Evolutionary conservation across 2,888 invertebrate genomes (phyloP).

Genomic region (Drosophila testacea): DNA sequence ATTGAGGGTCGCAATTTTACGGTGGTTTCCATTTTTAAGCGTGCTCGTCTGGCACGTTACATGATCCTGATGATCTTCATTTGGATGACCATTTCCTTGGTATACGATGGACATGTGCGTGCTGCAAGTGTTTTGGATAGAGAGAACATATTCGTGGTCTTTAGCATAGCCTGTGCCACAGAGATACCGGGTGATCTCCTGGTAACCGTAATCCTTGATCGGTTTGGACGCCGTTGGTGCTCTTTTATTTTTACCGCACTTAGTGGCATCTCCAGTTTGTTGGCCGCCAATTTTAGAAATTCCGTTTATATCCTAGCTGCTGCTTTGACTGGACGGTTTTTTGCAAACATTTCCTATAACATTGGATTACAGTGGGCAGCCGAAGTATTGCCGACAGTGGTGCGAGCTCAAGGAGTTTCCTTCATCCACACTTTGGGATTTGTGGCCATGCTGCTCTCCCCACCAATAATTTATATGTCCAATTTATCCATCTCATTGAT

Average conservation of each 20-base stretch:
- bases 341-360: conserved; percentile 96
- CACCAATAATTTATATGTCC: conserved; percentile 93
- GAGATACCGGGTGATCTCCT: conserved; percentile 94
- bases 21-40: conserved; percentile 91
- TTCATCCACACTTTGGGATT: conserved; percentile 95
- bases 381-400: conserved; percentile 94
- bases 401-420: conserved; percentile 94
- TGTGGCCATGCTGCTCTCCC: conserved; percentile 92
- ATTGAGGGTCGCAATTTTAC: conserved; percentile 89
- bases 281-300: conserved; percentile 90
- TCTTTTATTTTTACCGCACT: conserved; percentile 92
- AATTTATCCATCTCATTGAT: conserved; percentile 84
- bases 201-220: conserved; percentile 89
- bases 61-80: conserved; percentile 91
- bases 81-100: conserved; percentile 94
- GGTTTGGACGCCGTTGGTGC: conserved; percentile 94
- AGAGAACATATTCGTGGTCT: conserved; percentile 92
- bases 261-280: conserved; percentile 92
- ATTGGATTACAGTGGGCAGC: conserved; percentile 96
- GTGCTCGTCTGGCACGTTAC: conserved; percentile 90
- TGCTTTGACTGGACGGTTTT: conserved; percentile 93
- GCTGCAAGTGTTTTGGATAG: conserved; percentile 93
- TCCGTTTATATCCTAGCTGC: conserved; percentile 90
- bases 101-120: conserved; percentile 94
- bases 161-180: conserved; percentile 93